Conservation (phyloP, 2,797 vertebrate species). For the Pempheris klunzingeri region DNA sequence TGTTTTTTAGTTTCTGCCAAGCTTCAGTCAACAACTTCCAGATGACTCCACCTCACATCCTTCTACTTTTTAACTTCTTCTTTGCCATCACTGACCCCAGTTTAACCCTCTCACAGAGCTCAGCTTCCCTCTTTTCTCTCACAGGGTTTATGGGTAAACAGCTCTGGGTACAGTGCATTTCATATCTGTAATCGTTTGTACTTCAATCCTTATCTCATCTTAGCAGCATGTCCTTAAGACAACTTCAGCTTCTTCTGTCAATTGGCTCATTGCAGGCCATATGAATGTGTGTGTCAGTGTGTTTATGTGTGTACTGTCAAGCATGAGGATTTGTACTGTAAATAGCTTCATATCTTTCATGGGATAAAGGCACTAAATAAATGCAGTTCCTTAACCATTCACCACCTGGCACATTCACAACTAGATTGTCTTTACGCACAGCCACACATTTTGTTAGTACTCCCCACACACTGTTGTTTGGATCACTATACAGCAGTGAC, state of each 20-base stretch:
- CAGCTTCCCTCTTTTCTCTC: slow-evolving; percentile 57
- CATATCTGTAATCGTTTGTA: slow-evolving; percentile 16
- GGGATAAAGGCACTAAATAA: neutral
- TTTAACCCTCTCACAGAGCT: slow-evolving; percentile 52
- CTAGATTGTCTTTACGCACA: slow-evolving; percentile 19
- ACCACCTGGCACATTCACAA: neutral
- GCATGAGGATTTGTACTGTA: neutral
- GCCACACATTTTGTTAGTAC: slow-evolving; percentile 36
- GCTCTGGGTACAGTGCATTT: slow-evolving; percentile 21
- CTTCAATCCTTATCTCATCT: neutral
- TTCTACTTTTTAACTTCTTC: slow-evolving; percentile 80
- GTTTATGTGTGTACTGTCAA: neutral
- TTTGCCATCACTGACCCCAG: slow-evolving; percentile 58
- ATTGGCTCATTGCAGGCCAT: neutral
- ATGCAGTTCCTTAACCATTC: neutral
- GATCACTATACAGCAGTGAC: slow-evolving; percentile 17
- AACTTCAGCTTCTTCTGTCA: accelerated
- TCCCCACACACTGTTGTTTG: slow-evolving; percentile 31
- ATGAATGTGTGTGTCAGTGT: neutral
- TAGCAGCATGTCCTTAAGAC: neutral
- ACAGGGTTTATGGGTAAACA: slow-evolving; percentile 21
- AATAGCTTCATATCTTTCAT: slow-evolving; percentile 7
- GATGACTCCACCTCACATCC: slow-evolving; percentile 66
- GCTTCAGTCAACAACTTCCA: slow-evolving; percentile 75
- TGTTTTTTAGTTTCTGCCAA: slow-evolving; percentile 58